Evolutionary conservation across 2,888 invertebrate species (phyloP).

Genomic region (Mythimna vitellina): DNA sequence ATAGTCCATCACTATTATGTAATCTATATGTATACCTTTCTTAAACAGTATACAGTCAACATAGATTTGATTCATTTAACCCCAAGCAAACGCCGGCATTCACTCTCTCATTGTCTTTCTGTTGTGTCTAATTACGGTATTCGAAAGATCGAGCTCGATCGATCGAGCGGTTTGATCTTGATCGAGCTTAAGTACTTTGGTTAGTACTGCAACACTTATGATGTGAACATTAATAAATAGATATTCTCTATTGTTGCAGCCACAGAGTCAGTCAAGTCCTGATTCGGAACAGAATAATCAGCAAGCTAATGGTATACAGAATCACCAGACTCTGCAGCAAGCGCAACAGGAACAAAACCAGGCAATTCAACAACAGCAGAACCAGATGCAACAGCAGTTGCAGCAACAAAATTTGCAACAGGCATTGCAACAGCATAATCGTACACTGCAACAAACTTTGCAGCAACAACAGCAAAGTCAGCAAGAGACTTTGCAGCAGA

Average conservation of each 20-base stretch:
- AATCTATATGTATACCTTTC: background rate
- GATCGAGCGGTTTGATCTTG: too few relatives aligned
- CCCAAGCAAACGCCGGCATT: too few relatives aligned
- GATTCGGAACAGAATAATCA: conserved; percentile 86
- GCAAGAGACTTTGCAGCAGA: conserved; percentile 69
- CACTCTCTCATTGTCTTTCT: too few relatives aligned
- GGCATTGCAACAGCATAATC: conserved; percentile 77
- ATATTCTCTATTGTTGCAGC: conserved; percentile 78
- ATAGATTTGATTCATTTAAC: too few relatives aligned
- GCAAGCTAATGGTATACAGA: conserved; percentile 86
- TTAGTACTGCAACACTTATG: background rate
- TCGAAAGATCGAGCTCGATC: too few relatives aligned
- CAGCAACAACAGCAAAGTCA: conserved; percentile 80
- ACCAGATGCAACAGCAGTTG: conserved; percentile 84
- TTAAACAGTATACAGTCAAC: background rate
- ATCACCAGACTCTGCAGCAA: conserved; percentile 81
- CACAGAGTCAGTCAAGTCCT: conserved; percentile 88
- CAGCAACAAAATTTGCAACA: conserved; percentile 82
- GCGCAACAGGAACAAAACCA: conserved; percentile 82
- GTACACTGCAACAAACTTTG: conserved; percentile 73
- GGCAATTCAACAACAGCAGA: conserved; percentile 77
- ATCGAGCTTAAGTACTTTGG: too few relatives aligned
- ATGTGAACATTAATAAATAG: background rate
- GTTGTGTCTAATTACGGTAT: too few relatives aligned
- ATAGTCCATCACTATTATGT: background rate